Base-by-base conservation (phyloP, 2,797 vertebrate genomes). In the Podarcis lilfordi region DNA sequence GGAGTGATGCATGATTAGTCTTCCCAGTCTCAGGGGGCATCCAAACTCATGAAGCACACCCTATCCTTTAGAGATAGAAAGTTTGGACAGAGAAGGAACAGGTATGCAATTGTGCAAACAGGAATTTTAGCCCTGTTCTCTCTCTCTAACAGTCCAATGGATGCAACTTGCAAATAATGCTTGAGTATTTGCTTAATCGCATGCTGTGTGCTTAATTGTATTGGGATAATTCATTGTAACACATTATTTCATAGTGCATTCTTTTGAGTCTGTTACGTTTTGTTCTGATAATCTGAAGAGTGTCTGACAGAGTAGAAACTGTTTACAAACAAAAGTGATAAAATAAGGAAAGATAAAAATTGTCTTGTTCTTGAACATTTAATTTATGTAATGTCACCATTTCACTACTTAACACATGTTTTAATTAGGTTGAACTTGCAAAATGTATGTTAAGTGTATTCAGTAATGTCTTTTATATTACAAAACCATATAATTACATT, bases 401-500 rank as follows among this genome's bases (percentile, higher is more conserved):
- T 95, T 88, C 86, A 84, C 93, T 95, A 86, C 86, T 6, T 95
- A 95, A 81, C 82, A 90, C 91, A 89, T 92, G 94, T 95, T 96
- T 94, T 94, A 96, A 95, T 97, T 97, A 95, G 91, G 89, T 95
- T 91, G 92, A 91, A 94, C 94, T 96, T 96, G 86, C 68, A 92
- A 94, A 97, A 94, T 95, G 55, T 91, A 89, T 94, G 88, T 92
- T 95, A 95, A 91, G 90, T 95, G 94, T 91, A 95, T 93, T 91
- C 89, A 95, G 86, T 87, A 86, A 91, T 95, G 86, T 91, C 91
- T 95, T 96, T 96, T 96, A 94, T 96, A 96, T 95, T 95, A 93
- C 84, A 95, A 96, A 94, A 93, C 84, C 93, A 89, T 94, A 89
- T 96, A 96, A 96, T 96, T 96, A 95, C 21, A 86, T 95, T 96